A percentile compares a stretch with the other conserved stretches of the same genome.
Evolutionary conservation across 35 echinoderm and acorn worm genomes (phyloP).

Genomic region (Stichopus chloronotus): DNA sequence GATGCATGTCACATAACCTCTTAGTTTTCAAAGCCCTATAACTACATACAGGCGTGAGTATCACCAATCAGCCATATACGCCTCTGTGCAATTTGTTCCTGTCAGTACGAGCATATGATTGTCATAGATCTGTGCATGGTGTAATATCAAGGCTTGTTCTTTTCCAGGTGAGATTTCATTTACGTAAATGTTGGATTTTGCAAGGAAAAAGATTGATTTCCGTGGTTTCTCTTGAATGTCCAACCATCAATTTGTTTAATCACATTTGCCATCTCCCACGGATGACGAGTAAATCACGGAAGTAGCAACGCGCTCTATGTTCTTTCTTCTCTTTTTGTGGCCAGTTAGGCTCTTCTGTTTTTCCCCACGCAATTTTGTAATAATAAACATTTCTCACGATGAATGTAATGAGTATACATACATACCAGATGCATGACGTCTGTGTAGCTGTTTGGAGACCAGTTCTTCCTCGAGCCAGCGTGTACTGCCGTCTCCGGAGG

Average conservation of each 20-base stretch:
- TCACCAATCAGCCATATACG: no score
- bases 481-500: neutral
- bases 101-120: no score
- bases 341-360: neutral
- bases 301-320: no score
- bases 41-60: no score
- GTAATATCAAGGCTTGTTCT: neutral
- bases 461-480: neutral
- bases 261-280: neutral
- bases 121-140: neutral
- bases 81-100: no score
- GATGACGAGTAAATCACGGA: neutral
- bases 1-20: no score
- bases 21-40: no score
- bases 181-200: neutral
- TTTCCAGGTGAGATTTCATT: conserved; percentile 2
- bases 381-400: conserved; percentile 7
- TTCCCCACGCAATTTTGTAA: neutral
- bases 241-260: neutral
- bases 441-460: neutral
- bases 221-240: neutral
- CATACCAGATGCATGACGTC: neutral
- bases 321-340: neutral
- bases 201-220: neutral
- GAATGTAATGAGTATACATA: neutral